Percentiles rank a stretch among this genome's conserved stretches.
Evolutionary conservation across 2,888 invertebrate genomes (phyloP).

Genomic region (Nephrotoma guestfalica): DNA sequence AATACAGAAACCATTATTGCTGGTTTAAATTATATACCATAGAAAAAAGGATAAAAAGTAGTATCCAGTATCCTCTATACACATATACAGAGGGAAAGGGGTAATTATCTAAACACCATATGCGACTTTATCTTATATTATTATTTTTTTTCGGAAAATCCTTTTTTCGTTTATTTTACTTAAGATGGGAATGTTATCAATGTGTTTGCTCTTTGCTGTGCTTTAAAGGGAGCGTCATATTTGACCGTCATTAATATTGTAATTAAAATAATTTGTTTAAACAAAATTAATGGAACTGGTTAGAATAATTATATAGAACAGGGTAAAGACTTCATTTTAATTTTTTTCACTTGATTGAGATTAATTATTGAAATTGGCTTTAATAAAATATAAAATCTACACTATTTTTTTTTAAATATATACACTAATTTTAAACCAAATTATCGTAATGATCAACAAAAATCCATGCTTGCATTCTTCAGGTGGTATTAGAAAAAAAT

Average conservation of each 20-base stretch:
- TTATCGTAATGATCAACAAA: neutral
- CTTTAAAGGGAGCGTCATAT: constrained; percentile 1
- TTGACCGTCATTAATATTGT: constrained; percentile 4
- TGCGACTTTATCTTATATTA: neutral
- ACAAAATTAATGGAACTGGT: neutral
- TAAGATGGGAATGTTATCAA: neutral
- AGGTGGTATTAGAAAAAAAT: neutral
- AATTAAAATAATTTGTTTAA: constrained; percentile 1
- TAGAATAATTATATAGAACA: neutral
- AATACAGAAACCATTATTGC: neutral
- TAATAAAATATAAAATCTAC: neutral
- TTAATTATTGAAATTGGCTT: neutral
- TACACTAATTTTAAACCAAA: neutral
- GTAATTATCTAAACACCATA: constrained; percentile 3
- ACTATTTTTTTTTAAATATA: neutral
- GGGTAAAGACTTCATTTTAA: neutral
- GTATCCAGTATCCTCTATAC: neutral
- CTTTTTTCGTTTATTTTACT: neutral
- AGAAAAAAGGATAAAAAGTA: neutral
- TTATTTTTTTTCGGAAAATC: neutral
- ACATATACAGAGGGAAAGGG: neutral
- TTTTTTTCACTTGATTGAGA: neutral
- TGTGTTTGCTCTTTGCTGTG: neutral
- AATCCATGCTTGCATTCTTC: neutral
- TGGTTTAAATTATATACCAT: neutral